Conservation (phyloP, 2,888 invertebrate genomes). For the Platycheirus rosarum region DNA sequence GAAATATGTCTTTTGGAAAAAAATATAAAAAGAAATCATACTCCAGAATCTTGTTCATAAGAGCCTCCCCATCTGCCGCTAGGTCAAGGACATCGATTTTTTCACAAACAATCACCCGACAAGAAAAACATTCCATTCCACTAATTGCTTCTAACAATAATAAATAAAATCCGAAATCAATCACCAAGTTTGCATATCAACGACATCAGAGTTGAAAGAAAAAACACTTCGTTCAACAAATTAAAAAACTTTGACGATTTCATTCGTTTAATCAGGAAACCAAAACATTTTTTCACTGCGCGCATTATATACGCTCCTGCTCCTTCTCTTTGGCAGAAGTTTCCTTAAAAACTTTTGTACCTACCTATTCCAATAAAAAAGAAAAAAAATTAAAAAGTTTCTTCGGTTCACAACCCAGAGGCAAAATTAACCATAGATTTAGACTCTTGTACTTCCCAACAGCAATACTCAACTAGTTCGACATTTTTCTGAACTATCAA, state of each 20-base stretch:
- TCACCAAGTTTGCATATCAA: conserved; percentile 73
- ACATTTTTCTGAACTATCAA: conserved; percentile 70
- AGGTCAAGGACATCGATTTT: conserved; percentile 20
- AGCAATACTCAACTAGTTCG: conserved; percentile 73
- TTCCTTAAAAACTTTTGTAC: conserved; percentile 59
- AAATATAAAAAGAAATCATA: no score
- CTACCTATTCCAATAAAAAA: conserved; percentile 51
- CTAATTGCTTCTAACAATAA: conserved; percentile 64
- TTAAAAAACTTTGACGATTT: conserved; percentile 72
- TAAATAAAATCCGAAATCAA: conserved; percentile 70
- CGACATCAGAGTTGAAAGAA: conserved; percentile 63
- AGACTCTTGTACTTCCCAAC: conserved; percentile 70
- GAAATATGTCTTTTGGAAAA: no score
- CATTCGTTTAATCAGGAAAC: conserved; percentile 56
- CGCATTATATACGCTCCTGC: conserved; percentile 42
- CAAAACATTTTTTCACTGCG: conserved; percentile 64
- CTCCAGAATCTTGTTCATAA: no score
- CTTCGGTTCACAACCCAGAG: conserved; percentile 63
- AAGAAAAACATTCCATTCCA: conserved; percentile 42
- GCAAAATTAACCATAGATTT: conserved; percentile 73
- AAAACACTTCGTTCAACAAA: conserved; percentile 71
- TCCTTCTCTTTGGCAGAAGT: conserved; percentile 53
- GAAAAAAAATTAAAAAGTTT: conserved; percentile 70
- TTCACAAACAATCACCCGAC: conserved; percentile 44
- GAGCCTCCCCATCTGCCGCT: not conserved